Percentiles rank a stretch among this genome's conserved stretches.
These are phyloP conservation scores for Capreolus pygargus DNA, from an alignment of 2,113 vertebrate species.

Conservation along the genomic window DNA sequence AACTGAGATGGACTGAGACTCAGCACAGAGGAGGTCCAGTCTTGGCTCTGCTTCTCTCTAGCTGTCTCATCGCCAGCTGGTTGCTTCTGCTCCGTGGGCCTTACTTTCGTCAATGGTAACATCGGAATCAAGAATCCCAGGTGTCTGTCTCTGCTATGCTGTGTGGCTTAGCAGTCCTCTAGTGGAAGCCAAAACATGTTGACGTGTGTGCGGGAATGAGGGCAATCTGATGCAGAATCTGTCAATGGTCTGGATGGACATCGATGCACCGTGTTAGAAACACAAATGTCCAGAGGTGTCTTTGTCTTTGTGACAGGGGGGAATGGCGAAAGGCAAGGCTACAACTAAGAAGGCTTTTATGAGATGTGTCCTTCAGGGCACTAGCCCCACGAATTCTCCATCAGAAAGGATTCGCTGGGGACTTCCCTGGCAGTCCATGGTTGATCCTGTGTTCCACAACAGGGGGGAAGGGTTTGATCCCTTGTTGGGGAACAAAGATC, in stretches of 20 bases:
- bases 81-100: neutral
- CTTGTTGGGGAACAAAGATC: neutral
- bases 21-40: neutral
- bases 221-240: neutral
- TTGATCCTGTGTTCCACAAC: neutral
- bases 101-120: neutral
- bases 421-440: neutral
- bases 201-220: neutral
- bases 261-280: neutral
- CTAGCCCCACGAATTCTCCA: neutral
- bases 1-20: neutral
- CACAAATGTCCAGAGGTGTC: neutral
- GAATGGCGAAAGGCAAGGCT: neutral
- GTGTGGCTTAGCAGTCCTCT: neutral
- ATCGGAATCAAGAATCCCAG: neutral
- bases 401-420: neutral
- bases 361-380: neutral
- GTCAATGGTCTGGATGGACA: neutral
- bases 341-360: neutral
- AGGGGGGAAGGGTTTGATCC: neutral
- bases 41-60: neutral
- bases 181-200: neutral
- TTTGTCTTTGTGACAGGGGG: neutral
- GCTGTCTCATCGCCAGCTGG: neutral
- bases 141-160: neutral